Evolutionary conservation across 2,888 invertebrate genomes (phyloP).

Genomic region (Plebejus melissa): DNA sequence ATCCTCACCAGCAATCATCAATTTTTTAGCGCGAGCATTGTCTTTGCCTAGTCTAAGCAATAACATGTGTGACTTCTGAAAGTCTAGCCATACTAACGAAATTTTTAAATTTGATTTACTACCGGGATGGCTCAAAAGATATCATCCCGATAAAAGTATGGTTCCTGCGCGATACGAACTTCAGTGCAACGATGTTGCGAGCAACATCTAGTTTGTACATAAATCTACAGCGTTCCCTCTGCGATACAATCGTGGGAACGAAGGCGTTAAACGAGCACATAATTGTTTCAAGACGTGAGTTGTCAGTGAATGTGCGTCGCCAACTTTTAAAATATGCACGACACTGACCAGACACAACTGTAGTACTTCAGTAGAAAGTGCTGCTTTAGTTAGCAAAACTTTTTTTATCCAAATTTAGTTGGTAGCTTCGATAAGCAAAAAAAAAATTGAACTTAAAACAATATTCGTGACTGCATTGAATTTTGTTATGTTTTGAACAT

Average conservation of each 20-base stretch:
- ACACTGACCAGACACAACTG: slow-evolving; percentile 13
- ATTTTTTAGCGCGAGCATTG: slow-evolving; percentile 29
- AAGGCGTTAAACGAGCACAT: slow-evolving; percentile 60
- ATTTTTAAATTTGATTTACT: neutral
- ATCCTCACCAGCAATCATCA: slow-evolving; percentile 27
- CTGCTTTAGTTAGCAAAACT: neutral
- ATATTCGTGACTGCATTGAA: neutral
- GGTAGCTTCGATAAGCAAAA: neutral
- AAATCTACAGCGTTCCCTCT: slow-evolving; percentile 56
- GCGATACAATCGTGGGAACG: slow-evolving; percentile 70
- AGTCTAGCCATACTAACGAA: slow-evolving; percentile 35
- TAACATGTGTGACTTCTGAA: slow-evolving; percentile 41
- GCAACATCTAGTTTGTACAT: slow-evolving; percentile 45
- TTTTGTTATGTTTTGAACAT: neutral
- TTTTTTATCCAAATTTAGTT: neutral
- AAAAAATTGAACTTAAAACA: neutral
- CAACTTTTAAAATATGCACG: slow-evolving; percentile 27
- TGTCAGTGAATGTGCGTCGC: slow-evolving; percentile 56
- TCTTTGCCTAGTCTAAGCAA: slow-evolving; percentile 36
- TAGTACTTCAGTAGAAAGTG: neutral
- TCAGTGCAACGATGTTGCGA: neutral
- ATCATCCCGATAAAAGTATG: neutral
- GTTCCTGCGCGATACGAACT: neutral
- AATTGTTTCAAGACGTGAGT: slow-evolving; percentile 64
- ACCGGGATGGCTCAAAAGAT: neutral